Percentiles rank a stretch among this genome's conserved stretches.
phyloP scores from a whole-genome alignment of 2,113 vertebrate genomes.

The Apodemus sylvaticus region DNA sequence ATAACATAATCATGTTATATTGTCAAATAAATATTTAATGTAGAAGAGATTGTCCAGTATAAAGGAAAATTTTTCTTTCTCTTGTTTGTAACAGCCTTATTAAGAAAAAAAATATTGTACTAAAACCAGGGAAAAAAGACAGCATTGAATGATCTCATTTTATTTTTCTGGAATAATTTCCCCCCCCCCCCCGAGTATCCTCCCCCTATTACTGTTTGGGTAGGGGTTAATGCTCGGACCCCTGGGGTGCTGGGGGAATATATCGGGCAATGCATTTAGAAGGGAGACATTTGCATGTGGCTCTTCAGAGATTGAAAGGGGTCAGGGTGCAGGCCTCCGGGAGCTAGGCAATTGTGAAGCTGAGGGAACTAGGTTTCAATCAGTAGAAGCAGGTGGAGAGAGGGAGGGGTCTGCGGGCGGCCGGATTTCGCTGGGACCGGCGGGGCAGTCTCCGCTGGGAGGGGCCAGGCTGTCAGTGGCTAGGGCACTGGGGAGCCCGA shows the following conservation, averaged over 20 bases:
- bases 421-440: not conserved
- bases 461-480: conserved; percentile 56
- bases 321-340: not conserved
- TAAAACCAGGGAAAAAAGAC: not conserved
- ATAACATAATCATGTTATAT: not conserved
- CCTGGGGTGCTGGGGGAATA: not conserved
- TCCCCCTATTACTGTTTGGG: not conserved
- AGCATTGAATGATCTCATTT: not conserved
- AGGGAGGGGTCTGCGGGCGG: conserved; percentile 38
- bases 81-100: not conserved
- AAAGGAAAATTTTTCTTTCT: not conserved
- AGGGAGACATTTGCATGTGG: not conserved
- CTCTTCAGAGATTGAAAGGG: not conserved
- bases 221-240: not conserved
- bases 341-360: not conserved
- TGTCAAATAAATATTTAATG: not conserved
- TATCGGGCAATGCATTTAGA: not conserved
- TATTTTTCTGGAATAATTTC: not conserved
- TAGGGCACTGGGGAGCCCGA: not conserved
- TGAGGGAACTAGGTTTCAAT: not conserved
- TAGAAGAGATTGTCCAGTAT: not conserved
- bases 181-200: fast-evolving
- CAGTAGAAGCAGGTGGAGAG: conserved; percentile 56
- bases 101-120: not conserved
- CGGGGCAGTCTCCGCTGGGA: conserved; percentile 13